A percentile compares a stretch with the other conserved stretches of the same genome.
Conservation (phyloP, 1,140 invertebrate genomes). For the Bombyx mori region ASM3026992v2 NC_085128.1:12251001-12251500, state of each 20-base stretch:
- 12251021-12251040: no score
- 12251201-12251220: slow-evolving; percentile 8
- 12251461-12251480: no score
- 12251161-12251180: slow-evolving; percentile 19
- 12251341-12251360: background rate
- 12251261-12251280: background rate
- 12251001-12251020: no score
- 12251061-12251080: no score
- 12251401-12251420: background rate
- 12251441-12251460: no score
- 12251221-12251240: slow-evolving; percentile 5
- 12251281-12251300: background rate
- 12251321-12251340: background rate
- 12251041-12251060: no score
- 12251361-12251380: background rate
- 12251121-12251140: slow-evolving; percentile 24
- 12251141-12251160: slow-evolving; percentile 24
- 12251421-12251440: background rate
- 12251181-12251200: slow-evolving; percentile 19
- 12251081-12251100: background rate
- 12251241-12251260: slow-evolving; percentile 1
- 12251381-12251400: background rate
- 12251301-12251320: no score
- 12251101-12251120: slow-evolving; percentile 9
- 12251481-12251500: no score